A percentile compares a stretch with the other conserved stretches of the same genome.
phyloP scores from a whole-genome alignment of 2,888 invertebrate species.

The Tupiocoris notatus region DNA sequence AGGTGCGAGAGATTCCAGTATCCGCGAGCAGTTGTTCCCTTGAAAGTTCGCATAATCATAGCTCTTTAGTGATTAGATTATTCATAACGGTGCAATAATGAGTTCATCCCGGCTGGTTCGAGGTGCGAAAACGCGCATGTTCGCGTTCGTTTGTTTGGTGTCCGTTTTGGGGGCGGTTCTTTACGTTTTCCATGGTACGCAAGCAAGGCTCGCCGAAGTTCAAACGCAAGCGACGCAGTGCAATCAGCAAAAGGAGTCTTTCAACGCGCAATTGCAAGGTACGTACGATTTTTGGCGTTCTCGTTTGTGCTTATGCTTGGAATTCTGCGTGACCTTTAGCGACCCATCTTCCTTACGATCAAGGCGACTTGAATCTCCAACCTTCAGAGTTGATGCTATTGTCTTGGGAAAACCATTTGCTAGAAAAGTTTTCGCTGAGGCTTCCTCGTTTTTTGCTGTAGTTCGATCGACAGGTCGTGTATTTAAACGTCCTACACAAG shows the following conservation, averaged over 20 bases:
- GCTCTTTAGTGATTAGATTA: background rate
- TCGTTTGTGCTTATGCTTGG: too few relatives aligned
- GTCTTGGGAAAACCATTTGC: too few relatives aligned
- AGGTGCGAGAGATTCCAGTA: too few relatives aligned
- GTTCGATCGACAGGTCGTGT: too few relatives aligned
- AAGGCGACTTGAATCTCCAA: too few relatives aligned
- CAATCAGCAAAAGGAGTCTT: constrained; percentile 61
- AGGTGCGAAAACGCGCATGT: constrained; percentile 61
- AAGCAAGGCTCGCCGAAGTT: constrained; percentile 60
- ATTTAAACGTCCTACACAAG: too few relatives aligned
- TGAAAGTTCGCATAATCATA: background rate
- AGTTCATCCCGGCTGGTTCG: constrained; percentile 60
- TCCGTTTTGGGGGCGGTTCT: constrained; percentile 59
- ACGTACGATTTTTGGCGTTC: too few relatives aligned
- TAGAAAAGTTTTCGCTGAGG: too few relatives aligned
- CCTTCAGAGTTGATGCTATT: too few relatives aligned
- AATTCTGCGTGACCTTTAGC: too few relatives aligned
- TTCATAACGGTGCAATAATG: constrained; percentile 52
- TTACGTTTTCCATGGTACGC: constrained; percentile 61
- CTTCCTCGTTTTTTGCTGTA: too few relatives aligned
- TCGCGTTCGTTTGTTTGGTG: constrained; percentile 58
- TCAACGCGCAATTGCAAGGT: constrained; percentile 63
- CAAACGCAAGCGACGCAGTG: constrained; percentile 59
- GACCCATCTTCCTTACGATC: too few relatives aligned
- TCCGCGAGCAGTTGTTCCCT: background rate